phyloP scores from a whole-genome alignment of 2,113 vertebrate genomes.

The Ceuthmochares aereus region DNA sequence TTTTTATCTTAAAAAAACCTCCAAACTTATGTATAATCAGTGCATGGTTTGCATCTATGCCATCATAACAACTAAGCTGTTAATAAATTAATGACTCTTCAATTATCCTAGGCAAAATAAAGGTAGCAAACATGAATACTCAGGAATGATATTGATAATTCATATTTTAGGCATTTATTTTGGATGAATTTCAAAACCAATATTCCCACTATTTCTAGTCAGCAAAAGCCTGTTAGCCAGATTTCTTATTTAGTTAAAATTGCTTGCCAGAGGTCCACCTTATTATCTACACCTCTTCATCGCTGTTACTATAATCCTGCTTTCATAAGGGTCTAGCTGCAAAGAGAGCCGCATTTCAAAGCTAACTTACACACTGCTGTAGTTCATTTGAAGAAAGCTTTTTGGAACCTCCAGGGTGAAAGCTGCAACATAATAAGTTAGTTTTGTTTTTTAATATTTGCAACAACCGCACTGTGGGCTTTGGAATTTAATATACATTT shows the following conservation, averaged over 20 bases:
- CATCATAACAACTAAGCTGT: background rate
- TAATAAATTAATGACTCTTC: background rate
- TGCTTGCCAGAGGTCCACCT: background rate
- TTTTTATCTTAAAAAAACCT: fast-evolving
- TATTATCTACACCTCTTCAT: background rate
- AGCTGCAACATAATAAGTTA: background rate
- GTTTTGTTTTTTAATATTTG: background rate
- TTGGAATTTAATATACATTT: background rate
- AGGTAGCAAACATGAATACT: background rate
- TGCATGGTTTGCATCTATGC: background rate
- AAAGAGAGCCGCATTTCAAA: background rate
- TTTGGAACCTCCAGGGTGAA: background rate
- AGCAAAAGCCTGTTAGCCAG: background rate
- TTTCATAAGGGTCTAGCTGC: background rate
- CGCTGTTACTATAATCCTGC: background rate
- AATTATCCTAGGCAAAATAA: background rate
- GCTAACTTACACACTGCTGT: background rate
- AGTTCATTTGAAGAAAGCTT: background rate
- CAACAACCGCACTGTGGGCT: background rate
- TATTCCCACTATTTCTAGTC: background rate
- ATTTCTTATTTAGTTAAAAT: background rate
- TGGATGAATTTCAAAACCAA: background rate
- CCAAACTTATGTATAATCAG: background rate
- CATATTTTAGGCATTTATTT: background rate
- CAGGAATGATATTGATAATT: background rate